Conservation (phyloP, 1,140 invertebrate species). For the Tetramorium simillimum region DNA sequence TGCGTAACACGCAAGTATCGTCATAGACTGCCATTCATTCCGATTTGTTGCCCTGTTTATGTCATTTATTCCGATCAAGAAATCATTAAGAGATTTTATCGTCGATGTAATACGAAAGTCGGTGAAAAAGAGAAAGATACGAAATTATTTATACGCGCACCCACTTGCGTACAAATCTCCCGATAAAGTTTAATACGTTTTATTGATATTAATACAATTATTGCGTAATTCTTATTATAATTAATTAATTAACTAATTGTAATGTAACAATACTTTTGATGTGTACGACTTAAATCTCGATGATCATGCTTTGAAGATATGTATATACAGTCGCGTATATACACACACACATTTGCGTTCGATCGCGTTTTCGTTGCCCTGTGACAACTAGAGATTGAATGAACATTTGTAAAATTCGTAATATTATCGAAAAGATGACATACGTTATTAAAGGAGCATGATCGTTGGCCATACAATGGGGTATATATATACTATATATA, state of each 20-base stretch:
- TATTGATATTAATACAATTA: slow-evolving; percentile 74
- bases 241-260: slow-evolving; percentile 69
- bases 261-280: slow-evolving; percentile 63
- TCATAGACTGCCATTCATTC: slow-evolving; percentile 13
- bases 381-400: slow-evolving; percentile 17
- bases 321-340: background rate
- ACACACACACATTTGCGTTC: background rate
- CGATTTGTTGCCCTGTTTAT: slow-evolving; percentile 7
- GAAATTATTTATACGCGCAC: slow-evolving; percentile 25
- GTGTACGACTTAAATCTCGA: slow-evolving; percentile 75
- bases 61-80: background rate
- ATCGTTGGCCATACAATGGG: slow-evolving; percentile 85
- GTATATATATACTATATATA: slow-evolving; percentile 81
- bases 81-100: background rate
- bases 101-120: background rate
- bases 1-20: slow-evolving; percentile 22
- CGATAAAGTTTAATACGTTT: slow-evolving; percentile 75
- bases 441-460: slow-evolving; percentile 78
- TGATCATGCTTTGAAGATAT: slow-evolving; percentile 74
- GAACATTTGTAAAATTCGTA: slow-evolving; percentile 65
- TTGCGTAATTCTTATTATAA: slow-evolving; percentile 74
- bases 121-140: background rate
- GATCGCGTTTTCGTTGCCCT: slow-evolving; percentile 12
- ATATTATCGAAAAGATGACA: slow-evolving; percentile 60
- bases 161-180: slow-evolving; percentile 81